These are phyloP conservation scores for Mormyrus proboscirostris DNA, from an alignment of 2,797 vertebrate genomes.

Conservation along the genomic window DNA sequence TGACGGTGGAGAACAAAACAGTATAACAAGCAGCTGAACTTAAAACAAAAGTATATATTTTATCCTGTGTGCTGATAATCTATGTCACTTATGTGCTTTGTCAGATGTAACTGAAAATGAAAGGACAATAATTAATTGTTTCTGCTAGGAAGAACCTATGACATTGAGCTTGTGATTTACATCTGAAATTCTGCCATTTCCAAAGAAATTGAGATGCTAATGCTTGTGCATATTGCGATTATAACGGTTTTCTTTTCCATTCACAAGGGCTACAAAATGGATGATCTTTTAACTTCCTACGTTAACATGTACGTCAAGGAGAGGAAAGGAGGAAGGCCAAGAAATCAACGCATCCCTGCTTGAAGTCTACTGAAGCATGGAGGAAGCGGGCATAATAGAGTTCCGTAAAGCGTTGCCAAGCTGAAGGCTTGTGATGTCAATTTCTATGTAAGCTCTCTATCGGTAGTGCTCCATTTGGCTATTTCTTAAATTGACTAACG, in stretches of 20 bases:
- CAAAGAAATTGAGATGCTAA: background rate
- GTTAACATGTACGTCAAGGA: constrained; percentile 70
- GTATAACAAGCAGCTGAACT: background rate
- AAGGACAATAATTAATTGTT: background rate
- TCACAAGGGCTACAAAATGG: constrained; percentile 94
- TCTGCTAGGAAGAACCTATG: background rate
- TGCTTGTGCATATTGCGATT: background rate
- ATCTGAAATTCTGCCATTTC: background rate
- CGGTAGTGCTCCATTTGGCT: background rate
- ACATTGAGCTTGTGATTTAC: background rate
- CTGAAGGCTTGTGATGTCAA: background rate
- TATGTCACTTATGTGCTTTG: background rate
- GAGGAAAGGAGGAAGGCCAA: constrained; percentile 51
- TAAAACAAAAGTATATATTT: background rate
- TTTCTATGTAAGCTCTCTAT: background rate
- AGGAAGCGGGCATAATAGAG: background rate
- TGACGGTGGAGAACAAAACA: background rate
- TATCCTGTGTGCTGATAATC: background rate
- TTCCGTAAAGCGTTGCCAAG: background rate
- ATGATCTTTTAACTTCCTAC: constrained; percentile 89
- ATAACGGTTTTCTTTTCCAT: background rate
- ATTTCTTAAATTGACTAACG: background rate
- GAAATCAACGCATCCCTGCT: constrained; percentile 44
- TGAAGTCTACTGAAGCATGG: constrained; percentile 29
- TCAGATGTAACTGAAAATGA: background rate